Conservation (phyloP, 2,797 vertebrate species). For the Acanthopagrus latus region DNA sequence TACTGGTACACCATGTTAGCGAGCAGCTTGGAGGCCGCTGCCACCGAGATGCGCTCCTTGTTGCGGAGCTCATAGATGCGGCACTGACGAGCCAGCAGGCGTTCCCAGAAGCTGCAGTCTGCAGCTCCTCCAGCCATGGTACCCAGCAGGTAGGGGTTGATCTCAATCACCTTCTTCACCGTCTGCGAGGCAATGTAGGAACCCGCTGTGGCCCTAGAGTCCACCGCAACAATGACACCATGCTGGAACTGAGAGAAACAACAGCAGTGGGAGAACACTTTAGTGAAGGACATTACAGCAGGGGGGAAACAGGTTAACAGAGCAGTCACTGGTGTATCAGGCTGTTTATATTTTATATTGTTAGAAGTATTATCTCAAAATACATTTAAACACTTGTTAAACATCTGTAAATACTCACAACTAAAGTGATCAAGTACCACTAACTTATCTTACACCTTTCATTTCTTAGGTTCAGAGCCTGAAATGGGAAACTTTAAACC, state of each 20-base stretch:
- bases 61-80: conserved; percentile 94
- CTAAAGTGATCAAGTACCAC: neutral
- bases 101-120: conserved; percentile 95
- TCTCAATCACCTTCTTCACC: conserved; percentile 95
- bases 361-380: neutral
- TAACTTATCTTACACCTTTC: neutral
- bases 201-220: conserved; percentile 93
- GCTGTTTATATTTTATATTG: neutral
- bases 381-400: neutral
- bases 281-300: neutral
- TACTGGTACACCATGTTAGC: conserved; percentile 98
- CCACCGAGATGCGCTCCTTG: conserved; percentile 94
- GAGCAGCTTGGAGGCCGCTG: conserved; percentile 92
- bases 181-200: conserved; percentile 94
- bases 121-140: conserved; percentile 95
- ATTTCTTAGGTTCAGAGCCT: neutral
- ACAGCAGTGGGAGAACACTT: neutral
- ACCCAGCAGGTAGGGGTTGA: conserved; percentile 93
- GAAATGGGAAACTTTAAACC: neutral
- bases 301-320: neutral
- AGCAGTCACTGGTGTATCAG: neutral
- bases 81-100: conserved; percentile 92
- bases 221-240: conserved; percentile 93
- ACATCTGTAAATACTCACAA: neutral
- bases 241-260: conserved; percentile 85